phyloP scores from a whole-genome alignment of 2,797 vertebrate genomes.

The Champsocephalus esox region DNA sequence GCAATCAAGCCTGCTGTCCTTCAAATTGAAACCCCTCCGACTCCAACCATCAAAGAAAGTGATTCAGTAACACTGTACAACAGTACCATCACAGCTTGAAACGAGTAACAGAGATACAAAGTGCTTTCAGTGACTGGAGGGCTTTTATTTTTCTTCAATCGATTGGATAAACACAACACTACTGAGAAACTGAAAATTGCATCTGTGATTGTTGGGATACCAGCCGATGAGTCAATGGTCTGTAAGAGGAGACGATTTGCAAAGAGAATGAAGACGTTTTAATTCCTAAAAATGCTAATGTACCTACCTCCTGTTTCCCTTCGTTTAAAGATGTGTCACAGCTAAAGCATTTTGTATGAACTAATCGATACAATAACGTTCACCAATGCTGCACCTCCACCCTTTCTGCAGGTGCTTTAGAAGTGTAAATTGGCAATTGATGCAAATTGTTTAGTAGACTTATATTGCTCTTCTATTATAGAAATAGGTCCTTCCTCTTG shows the following conservation, averaged over 20 bases:
- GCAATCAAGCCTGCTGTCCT: slow-evolving; percentile 33
- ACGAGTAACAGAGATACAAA: slow-evolving; percentile 22
- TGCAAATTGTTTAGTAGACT: background rate
- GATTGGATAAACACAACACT: slow-evolving; percentile 41
- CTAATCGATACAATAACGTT: slow-evolving; percentile 11
- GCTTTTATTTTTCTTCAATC: slow-evolving; percentile 9
- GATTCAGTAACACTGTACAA: slow-evolving; percentile 14
- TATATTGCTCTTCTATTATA: background rate
- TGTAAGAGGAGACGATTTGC: slow-evolving; percentile 27
- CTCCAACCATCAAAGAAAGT: slow-evolving; percentile 18
- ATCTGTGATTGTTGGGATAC: slow-evolving; percentile 36
- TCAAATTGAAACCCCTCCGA: slow-evolving; percentile 28
- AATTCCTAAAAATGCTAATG: slow-evolving; percentile 6
- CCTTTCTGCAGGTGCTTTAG: background rate
- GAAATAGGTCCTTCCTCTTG: background rate
- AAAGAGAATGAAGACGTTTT: slow-evolving; percentile 35
- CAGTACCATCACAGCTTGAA: slow-evolving; percentile 5
- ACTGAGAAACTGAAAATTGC: slow-evolving; percentile 42
- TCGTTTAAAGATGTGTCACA: slow-evolving; percentile 6
- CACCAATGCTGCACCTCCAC: background rate
- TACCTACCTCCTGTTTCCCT: background rate
- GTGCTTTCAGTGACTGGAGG: slow-evolving; percentile 2
- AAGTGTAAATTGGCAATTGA: background rate
- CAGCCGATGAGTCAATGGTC: slow-evolving; percentile 27
- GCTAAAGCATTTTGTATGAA: slow-evolving; percentile 4